Base-by-base conservation (phyloP, 2,113 vertebrate species). In the Otis tarda region DNA sequence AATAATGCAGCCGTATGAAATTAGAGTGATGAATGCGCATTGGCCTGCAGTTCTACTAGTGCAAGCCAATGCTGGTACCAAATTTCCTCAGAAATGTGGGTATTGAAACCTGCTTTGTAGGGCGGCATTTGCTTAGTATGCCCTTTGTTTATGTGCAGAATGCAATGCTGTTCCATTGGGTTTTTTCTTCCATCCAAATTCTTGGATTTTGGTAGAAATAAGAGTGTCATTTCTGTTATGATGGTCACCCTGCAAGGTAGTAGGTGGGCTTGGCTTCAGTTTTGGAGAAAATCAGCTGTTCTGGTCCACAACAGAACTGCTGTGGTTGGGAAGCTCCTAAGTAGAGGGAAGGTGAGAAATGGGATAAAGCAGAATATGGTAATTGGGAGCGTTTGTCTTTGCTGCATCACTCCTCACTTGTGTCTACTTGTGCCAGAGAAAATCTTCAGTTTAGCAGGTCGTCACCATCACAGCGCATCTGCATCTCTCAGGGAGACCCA, bases 1-100 rank as follows among this genome's bases (percentile, higher is more conserved):
- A 96, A 94, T 90, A 89, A 96, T 55, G 86, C 79, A 87, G 89
- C 82, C 95, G 81, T 78, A 87, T 83, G 77, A 93, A 95, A 92
- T 87, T 18, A 92, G 61, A 94, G 85, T 59, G 89, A 94, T 64
- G 82, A 85, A 95, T 33, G 52, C 47, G 41, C 71, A 52, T 41
- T 93, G 94, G 90, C 90, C 64, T 74, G 88, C 53, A 78, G 84
- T 77, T 79, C 31, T 80, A 31, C 69, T 60, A 43, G 9, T 33
- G 61, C 60, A 83, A 91, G 83, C 77, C 90, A 92, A 37, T 55
- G 49, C 37, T 59, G 31, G 43, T 75, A 63, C 82, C 91, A 65
- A 89, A 70, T 60, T 94, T 86, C 41, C 45, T 91, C 31, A 73
- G 55, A 94, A 76, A 6, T 1, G 1, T 0, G 12, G 37, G 22